phyloP scores from a whole-genome alignment of 1,140 invertebrate species.

The Eciton burchellii region DNA sequence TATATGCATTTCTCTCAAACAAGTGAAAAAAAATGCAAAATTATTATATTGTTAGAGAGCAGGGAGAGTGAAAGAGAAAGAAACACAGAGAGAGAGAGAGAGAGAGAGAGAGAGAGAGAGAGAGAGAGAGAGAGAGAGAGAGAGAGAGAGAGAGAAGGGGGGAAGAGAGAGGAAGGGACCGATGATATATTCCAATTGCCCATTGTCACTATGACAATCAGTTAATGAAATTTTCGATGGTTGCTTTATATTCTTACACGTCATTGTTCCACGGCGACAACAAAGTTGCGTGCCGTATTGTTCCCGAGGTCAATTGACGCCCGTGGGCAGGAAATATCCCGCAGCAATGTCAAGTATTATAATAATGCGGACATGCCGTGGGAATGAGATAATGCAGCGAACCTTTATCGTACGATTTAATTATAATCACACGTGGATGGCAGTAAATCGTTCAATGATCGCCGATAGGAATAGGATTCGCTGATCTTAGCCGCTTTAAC shows the following conservation, averaged over 20 bases:
- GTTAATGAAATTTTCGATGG: constrained; percentile 47
- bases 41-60: not conserved
- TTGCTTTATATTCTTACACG: constrained; percentile 40
- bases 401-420: constrained; percentile 11
- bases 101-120: too few species aligned
- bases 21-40: constrained; percentile 13
- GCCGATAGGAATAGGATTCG: not conserved
- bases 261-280: constrained; percentile 29
- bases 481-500: not conserved
- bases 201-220: constrained; percentile 39
- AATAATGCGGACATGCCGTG: constrained; percentile 16
- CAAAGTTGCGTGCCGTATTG: constrained; percentile 6
- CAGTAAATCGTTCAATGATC: not conserved
- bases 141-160: too few species aligned
- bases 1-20: not conserved
- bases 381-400: not conserved
- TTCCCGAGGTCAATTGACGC: constrained; percentile 36
- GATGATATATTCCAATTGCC: constrained; percentile 21
- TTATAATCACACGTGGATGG: constrained; percentile 2
- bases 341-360: constrained; percentile 27
- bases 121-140: too few species aligned
- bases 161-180: too few species aligned
- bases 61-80: too few species aligned
- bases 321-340: constrained; percentile 13
- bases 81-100: too few species aligned